Evolutionary conservation across 2,113 vertebrate species (phyloP).

Genomic region (Odobenus rosmarus): DNA sequence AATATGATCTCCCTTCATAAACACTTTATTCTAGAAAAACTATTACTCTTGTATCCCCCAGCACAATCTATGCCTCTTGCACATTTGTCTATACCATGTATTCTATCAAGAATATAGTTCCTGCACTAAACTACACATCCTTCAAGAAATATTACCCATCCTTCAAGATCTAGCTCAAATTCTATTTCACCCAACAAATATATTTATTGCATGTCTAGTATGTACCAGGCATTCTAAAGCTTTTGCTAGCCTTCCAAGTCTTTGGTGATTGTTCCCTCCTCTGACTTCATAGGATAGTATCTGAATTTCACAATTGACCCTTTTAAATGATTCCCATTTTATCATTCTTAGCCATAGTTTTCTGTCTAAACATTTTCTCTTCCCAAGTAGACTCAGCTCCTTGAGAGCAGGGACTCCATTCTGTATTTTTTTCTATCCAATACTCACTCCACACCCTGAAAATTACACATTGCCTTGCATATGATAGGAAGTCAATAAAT

Average conservation of each 20-base stretch:
- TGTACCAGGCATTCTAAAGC: not conserved
- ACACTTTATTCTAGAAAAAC: not conserved
- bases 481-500: not conserved
- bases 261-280: not conserved
- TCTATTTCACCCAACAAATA: not conserved
- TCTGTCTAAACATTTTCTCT: constrained; percentile 16
- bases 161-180: not conserved
- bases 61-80: not conserved
- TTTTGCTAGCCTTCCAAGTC: not conserved
- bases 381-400: not conserved
- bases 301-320: not conserved
- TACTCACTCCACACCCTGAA: not conserved
- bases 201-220: not conserved
- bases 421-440: constrained; percentile 1
- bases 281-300: not conserved
- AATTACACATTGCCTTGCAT: constrained; percentile 54
- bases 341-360: constrained; percentile 1
- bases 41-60: not conserved
- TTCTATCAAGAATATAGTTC: not conserved
- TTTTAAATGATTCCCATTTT: not conserved
- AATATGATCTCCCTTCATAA: not conserved
- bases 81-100: not conserved
- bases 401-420: not conserved
- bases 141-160: not conserved
- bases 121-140: not conserved